Percentiles rank a stretch among this genome's conserved stretches.
Conservation (phyloP, 2,113 vertebrate genomes). For the Lutjanus erythropterus region DNA sequence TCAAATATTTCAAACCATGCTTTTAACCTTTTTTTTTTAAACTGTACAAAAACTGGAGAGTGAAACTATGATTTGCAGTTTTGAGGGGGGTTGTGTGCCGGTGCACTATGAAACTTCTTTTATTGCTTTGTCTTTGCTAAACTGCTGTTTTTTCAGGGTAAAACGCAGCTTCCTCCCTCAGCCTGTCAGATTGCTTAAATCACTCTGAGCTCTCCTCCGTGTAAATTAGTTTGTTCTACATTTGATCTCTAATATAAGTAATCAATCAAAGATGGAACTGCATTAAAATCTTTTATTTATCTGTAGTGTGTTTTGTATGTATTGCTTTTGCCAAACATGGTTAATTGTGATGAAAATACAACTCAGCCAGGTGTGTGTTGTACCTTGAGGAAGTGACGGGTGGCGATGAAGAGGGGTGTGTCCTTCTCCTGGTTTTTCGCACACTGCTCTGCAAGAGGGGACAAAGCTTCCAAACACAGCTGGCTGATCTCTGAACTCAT, state of each 20-base stretch:
- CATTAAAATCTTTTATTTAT: too few species aligned
- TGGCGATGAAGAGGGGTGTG: slow-evolving; percentile 94
- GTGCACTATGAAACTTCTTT: too few species aligned
- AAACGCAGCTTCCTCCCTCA: too few species aligned
- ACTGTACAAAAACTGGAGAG: too few species aligned
- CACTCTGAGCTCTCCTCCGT: too few species aligned
- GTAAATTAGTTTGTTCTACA: too few species aligned
- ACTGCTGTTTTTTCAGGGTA: not conserved
- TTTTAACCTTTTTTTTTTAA: too few species aligned
- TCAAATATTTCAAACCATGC: too few species aligned
- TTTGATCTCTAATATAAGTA: too few species aligned
- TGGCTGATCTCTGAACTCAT: slow-evolving; percentile 99
- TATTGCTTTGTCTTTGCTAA: too few species aligned
- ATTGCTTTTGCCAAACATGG: not conserved
- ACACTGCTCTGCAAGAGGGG: slow-evolving; percentile 96
- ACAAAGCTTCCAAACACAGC: slow-evolving; percentile 96
- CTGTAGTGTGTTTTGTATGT: not conserved
- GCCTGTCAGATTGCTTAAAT: too few species aligned
- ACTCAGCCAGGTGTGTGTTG: fast-evolving
- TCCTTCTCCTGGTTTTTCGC: slow-evolving; percentile 97
- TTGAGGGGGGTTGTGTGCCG: not conserved
- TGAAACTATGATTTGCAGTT: not conserved
- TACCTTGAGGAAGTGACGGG: slow-evolving; percentile 98
- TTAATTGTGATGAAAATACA: not conserved
- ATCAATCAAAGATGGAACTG: too few species aligned